phyloP scores from a whole-genome alignment of 2,888 invertebrate genomes.

The Tipula helvola region DNA sequence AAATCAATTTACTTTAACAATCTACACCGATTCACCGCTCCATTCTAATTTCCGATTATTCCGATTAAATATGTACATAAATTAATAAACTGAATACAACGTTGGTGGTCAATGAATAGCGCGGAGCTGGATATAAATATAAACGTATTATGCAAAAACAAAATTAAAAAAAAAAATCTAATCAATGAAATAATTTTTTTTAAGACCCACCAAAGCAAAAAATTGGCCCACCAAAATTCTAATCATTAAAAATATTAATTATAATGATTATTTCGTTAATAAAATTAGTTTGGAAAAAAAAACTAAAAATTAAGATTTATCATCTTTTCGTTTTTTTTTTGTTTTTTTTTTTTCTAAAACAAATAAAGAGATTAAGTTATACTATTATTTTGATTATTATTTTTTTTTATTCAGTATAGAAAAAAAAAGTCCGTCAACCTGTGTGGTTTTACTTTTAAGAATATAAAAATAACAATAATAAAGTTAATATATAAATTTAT shows the following conservation, averaged over 20 bases:
- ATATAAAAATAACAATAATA: background rate
- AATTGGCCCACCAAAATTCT: background rate
- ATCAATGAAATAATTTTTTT: background rate
- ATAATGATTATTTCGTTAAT: constrained; percentile 4
- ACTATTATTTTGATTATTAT: background rate
- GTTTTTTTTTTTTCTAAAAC: background rate
- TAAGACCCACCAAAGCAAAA: background rate
- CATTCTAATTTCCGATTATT: background rate
- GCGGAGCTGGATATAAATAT: background rate
- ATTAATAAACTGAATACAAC: background rate
- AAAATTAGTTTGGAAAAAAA: background rate
- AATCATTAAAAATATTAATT: constrained; percentile 4
- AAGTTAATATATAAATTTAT: background rate
- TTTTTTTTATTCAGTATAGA: background rate
- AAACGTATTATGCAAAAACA: background rate
- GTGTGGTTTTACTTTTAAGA: background rate
- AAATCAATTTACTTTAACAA: background rate
- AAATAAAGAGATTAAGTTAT: constrained; percentile 1
- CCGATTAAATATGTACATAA: background rate
- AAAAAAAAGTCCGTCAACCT: background rate
- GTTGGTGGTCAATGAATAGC: background rate
- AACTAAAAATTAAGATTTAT: background rate
- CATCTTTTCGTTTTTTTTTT: background rate
- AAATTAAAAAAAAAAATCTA: background rate
- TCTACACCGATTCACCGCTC: background rate